phyloP scores from a whole-genome alignment of 2,888 invertebrate genomes.

The Pterostichus niger region DNA sequence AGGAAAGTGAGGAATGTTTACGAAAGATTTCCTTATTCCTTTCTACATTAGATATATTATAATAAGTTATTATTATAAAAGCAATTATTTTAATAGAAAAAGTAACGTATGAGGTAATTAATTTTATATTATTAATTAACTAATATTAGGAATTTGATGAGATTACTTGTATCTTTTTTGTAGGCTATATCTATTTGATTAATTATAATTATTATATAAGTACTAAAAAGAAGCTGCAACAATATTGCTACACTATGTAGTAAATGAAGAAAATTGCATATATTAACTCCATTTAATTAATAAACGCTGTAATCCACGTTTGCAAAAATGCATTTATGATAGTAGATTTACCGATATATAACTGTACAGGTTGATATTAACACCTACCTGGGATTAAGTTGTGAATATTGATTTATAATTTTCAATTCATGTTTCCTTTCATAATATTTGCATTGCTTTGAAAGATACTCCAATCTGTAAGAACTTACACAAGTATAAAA shows the following conservation, averaged over 20 bases:
- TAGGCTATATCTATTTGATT: no score
- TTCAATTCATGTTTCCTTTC: conserved; percentile 51
- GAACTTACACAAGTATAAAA: conserved; percentile 8
- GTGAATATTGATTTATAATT: conserved; percentile 52
- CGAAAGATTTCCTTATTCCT: conserved; percentile 27
- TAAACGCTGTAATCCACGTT: conserved; percentile 11
- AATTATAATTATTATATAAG: neutral
- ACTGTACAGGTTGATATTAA: conserved; percentile 38
- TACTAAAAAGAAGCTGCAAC: neutral
- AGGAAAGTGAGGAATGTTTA: neutral
- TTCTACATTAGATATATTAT: conserved; percentile 4
- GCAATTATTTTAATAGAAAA: conserved; percentile 10
- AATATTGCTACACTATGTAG: neutral
- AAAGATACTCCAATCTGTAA: conserved; percentile 25
- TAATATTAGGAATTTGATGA: neutral
- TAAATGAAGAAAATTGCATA: conserved; percentile 31
- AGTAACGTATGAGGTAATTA: neutral
- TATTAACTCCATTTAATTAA: conserved; percentile 31
- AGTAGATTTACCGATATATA: conserved; percentile 43
- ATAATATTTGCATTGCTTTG: conserved; percentile 44
- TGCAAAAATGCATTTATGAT: conserved; percentile 27
- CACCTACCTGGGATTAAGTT: conserved; percentile 37
- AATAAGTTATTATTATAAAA: neutral
- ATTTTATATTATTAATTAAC: conserved; percentile 2
- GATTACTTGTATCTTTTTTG: neutral